Percentiles rank a stretch among this genome's conserved stretches.
Conservation (phyloP, 2,888 invertebrate species). For the Imbricaverruca yamaguchii region DNA sequence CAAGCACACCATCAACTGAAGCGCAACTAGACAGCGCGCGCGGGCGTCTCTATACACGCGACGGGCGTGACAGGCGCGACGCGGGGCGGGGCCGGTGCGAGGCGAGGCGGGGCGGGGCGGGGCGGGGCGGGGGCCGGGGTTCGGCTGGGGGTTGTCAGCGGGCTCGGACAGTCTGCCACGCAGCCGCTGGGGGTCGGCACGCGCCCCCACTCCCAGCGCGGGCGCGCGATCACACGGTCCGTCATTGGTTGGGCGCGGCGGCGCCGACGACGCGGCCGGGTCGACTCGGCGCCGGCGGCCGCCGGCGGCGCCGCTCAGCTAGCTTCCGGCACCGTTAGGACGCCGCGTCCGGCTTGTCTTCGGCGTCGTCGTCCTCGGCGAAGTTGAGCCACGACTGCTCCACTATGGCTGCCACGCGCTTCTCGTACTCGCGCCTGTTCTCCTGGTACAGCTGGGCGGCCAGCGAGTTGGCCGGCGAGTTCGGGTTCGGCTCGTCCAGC, state of each 20-base stretch:
- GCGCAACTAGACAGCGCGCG: neutral
- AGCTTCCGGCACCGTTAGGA: neutral
- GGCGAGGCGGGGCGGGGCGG: neutral
- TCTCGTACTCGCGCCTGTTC: constrained; percentile 97
- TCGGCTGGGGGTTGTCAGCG: neutral
- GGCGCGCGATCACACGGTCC: neutral
- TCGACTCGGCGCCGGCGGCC: neutral
- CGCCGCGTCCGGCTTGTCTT: neutral
- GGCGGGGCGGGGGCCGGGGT: neutral
- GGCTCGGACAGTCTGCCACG: neutral
- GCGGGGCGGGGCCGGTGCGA: neutral
- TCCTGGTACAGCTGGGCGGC: constrained; percentile 99
- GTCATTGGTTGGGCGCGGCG: neutral
- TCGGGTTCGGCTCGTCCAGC: constrained; percentile 99
- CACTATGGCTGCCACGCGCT: constrained; percentile 97
- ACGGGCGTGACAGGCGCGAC: neutral
- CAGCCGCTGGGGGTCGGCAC: neutral
- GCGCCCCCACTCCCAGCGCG: neutral
- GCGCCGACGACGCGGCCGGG: neutral
- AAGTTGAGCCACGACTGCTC: constrained; percentile 80
- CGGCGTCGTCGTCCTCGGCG: constrained; percentile 19
- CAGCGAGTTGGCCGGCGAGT: constrained; percentile 98
- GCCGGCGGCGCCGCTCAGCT: neutral
- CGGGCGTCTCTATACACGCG: neutral
- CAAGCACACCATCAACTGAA: neutral